Conservation (phyloP, 2,113 vertebrate genomes). For the Cnemophilus loriae region DNA sequence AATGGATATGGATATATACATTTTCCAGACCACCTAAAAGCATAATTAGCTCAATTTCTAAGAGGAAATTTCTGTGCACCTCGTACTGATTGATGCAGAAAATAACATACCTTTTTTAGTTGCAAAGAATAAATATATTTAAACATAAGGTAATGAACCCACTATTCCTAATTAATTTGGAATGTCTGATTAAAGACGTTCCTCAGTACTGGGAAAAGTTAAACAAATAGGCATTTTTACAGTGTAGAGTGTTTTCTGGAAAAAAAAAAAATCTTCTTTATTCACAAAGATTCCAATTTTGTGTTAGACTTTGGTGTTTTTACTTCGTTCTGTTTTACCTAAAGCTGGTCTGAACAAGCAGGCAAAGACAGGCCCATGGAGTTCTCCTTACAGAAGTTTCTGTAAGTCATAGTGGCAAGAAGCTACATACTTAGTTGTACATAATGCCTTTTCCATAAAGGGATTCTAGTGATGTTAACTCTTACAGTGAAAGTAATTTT, state of each 20-base stretch:
- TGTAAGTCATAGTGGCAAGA: background rate
- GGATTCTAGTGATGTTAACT: background rate
- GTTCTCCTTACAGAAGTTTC: background rate
- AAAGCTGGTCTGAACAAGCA: background rate
- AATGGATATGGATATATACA: background rate
- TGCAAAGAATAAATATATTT: background rate
- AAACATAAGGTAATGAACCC: background rate
- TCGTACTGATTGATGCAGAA: background rate
- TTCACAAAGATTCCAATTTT: background rate
- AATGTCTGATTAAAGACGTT: background rate
- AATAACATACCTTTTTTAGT: background rate
- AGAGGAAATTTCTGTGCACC: background rate
- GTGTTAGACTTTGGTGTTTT: background rate
- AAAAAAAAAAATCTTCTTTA: background rate
- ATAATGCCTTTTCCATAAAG: background rate
- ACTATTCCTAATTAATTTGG: background rate
- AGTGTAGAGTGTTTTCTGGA: background rate
- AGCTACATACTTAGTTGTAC: background rate
- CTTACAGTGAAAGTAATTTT: constrained; percentile 19
- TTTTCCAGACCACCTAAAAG: background rate
- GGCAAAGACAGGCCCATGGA: background rate
- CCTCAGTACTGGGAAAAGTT: background rate
- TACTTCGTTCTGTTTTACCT: background rate
- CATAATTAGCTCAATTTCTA: background rate
- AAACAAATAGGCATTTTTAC: background rate